Evolutionary conservation across 2,113 vertebrate species (phyloP).

Genomic region (Turdus rufiventris): DNA sequence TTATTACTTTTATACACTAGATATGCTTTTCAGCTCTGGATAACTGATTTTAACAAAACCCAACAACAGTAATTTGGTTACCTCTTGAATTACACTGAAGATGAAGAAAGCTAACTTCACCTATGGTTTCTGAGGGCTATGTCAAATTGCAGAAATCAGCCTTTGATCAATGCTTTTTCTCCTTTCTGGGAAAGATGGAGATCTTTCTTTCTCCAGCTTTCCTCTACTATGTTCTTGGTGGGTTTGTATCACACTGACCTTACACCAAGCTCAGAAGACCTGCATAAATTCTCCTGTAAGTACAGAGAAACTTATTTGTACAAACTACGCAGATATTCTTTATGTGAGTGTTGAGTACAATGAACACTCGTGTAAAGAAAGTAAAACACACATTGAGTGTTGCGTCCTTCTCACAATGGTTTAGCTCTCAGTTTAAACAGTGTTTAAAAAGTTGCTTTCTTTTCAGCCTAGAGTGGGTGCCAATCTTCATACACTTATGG

Average conservation of each 20-base stretch:
- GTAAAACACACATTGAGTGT: neutral
- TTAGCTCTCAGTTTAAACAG: slow-evolving; percentile 1
- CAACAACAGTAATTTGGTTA: neutral
- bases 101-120: neutral
- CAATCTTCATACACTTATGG: neutral
- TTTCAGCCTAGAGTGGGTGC: slow-evolving; percentile 19
- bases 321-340: neutral
- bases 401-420: neutral
- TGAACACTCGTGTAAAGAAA: neutral
- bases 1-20: neutral
- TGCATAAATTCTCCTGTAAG: neutral
- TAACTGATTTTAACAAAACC: neutral
- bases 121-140: neutral
- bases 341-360: neutral
- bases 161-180: neutral
- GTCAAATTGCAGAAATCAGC: neutral
- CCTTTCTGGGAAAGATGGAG: neutral
- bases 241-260: neutral
- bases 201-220: neutral
- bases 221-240: neutral
- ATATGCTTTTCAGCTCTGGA: neutral
- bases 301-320: neutral
- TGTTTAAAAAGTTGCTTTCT: slow-evolving; percentile 5
- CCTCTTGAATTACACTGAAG: neutral
- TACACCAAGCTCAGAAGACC: neutral